Evolutionary conservation across 2,113 vertebrate species (phyloP).

Genomic region (Pelusios castaneus): DNA sequence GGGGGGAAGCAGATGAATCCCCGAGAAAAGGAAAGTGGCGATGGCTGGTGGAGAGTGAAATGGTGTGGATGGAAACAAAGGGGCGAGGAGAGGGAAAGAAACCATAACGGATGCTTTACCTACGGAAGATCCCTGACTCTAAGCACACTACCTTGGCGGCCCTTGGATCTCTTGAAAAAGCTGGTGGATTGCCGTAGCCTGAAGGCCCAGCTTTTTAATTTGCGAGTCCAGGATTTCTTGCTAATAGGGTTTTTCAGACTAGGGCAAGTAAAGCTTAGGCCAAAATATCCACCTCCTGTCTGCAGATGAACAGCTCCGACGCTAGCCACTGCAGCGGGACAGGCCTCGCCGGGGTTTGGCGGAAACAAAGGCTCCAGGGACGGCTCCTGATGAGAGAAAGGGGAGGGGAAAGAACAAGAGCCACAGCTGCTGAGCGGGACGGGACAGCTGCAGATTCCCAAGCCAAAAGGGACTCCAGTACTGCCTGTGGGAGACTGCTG

Average conservation of each 20-base stretch:
- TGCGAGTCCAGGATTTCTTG: slow-evolving; percentile 97
- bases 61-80: slow-evolving; percentile 20
- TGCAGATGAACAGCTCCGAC: slow-evolving; percentile 86
- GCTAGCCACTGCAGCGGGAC: slow-evolving; percentile 76
- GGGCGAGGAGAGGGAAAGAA: slow-evolving; percentile 19
- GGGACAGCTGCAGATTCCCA: neutral
- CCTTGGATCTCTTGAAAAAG: slow-evolving; percentile 95
- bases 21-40: slow-evolving; percentile 46
- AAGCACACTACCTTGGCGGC: slow-evolving; percentile 92
- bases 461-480: neutral
- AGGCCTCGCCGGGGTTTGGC: slow-evolving; percentile 80
- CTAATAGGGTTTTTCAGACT: slow-evolving; percentile 97
- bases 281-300: slow-evolving; percentile 98
- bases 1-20: neutral
- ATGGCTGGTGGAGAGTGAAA: slow-evolving; percentile 42
- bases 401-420: neutral
- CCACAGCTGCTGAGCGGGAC: neutral
- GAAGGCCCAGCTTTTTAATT: slow-evolving; percentile 96
- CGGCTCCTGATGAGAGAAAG: slow-evolving; percentile 81
- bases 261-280: slow-evolving; percentile 98
- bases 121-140: slow-evolving; percentile 78
- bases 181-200: slow-evolving; percentile 93
- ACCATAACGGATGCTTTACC: slow-evolving; percentile 19
- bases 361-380: slow-evolving; percentile 83
- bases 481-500: no score